These are phyloP conservation scores for Drosophila malerkotliana DNA, from an alignment of 1,140 invertebrate species.

Conservation along the genomic window DNA sequence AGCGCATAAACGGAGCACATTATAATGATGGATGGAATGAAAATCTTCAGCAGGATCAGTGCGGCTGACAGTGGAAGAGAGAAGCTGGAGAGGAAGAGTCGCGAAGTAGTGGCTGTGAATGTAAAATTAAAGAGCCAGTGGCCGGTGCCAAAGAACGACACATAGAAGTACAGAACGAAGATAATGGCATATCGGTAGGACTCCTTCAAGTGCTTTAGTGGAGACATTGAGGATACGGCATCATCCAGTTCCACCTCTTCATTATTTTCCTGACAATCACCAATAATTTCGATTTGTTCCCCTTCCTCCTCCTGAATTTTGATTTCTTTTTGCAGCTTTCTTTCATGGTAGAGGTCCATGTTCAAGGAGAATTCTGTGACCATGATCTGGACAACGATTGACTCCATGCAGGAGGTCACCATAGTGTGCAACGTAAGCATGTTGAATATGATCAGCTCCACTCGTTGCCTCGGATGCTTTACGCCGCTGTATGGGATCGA, in stretches of 20 bases:
- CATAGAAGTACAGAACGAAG: conserved; percentile 91
- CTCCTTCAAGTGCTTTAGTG: conserved; percentile 35
- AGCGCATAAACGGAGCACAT: conserved; percentile 50
- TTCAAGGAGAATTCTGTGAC: conserved; percentile 60
- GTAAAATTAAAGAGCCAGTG: conserved; percentile 97
- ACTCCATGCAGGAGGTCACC: conserved; percentile 87
- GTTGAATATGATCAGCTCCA: conserved; percentile 84
- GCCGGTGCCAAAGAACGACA: conserved; percentile 97
- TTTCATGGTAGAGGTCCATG: conserved; percentile 23
- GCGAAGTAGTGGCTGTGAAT: conserved; percentile 95
- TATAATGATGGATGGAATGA: conserved; percentile 93
- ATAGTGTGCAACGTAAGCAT: conserved; percentile 85
- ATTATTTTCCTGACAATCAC: background rate
- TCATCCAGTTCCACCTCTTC: background rate
- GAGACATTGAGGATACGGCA: background rate
- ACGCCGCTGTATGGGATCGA: conserved; percentile 67
- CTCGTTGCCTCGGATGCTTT: conserved; percentile 80
- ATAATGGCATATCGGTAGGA: conserved; percentile 65
- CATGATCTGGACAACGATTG: conserved; percentile 86
- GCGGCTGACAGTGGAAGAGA: conserved; percentile 94
- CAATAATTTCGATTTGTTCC: background rate
- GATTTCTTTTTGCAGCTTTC: background rate
- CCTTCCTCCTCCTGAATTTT: background rate
- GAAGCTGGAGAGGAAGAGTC: conserved; percentile 95
- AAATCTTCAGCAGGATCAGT: conserved; percentile 93